Base-by-base conservation (phyloP, 2,797 vertebrate genomes). In the Pantherophis alleghaniensis region DNA sequence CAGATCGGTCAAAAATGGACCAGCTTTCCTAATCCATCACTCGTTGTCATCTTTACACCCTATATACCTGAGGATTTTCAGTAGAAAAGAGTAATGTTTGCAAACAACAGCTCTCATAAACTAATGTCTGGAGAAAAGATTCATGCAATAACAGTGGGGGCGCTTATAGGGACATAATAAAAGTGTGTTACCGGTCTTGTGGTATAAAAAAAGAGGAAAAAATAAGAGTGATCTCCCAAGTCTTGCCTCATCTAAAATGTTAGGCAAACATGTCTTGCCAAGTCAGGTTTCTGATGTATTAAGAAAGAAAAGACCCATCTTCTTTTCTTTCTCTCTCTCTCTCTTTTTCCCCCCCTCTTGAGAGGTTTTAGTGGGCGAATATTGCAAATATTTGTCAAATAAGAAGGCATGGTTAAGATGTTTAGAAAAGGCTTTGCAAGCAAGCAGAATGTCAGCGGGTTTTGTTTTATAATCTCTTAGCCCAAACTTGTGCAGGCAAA, bases 301-400 rank as follows among this genome's bases (percentile, higher is more conserved):
- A 42, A 60, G 55, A 16, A 22, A 26, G 22, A 90, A 86, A 86
- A 53, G n/a, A n/a, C n/a, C 18, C 10, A 24, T 16, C 20, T 4
- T 69, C 20, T 47, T 83, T 47, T 20, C 79, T 47, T 47, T 24
- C 63, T 87, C 42, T 66, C 37, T 66, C 22, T 90, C 37, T 37
- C 37, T 37, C 2, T 2, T 86, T 1, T 89, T 92, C 86, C 86
- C 0, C 0, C 90, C 0, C 0, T 66, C 57, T 91, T 91, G 37
- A 89, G 53, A 94, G 7, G 56, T 0, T 2, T 69, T 69, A 87
- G 7, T 32, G 79, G 53, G 24, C 18, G 10, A 94, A 60, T 69
- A 79, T 95, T 86, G 51, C 94, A 94, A 92, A 42, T 94, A 90
- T 91, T 92, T 93, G 90, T 89, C 91, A 60, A 93, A 94, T 92